Evolutionary conservation across 2,888 invertebrate genomes (phyloP).

Genomic region (Brachyptera risi): DNA sequence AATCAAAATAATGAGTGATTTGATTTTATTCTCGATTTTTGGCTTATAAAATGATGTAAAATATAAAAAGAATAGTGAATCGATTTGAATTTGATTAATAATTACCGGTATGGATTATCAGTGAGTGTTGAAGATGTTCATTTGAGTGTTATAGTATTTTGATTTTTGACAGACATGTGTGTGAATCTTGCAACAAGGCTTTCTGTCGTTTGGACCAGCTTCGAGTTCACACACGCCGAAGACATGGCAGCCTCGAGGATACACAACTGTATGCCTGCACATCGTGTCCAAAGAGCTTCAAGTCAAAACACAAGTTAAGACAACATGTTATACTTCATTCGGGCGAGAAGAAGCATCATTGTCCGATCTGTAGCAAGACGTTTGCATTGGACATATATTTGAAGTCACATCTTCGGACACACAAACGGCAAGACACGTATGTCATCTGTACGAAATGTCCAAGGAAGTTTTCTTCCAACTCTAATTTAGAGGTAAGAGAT

Average conservation of each 20-base stretch:
- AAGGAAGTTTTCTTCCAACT: conserved; percentile 31
- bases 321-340: conserved; percentile 28
- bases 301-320: conserved; percentile 22
- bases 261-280: conserved; percentile 13
- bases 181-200: conserved; percentile 27
- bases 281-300: conserved; percentile 26
- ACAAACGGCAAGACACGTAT: conserved; percentile 31
- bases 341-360: conserved; percentile 28
- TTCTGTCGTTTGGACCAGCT: conserved; percentile 28
- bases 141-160: too few species aligned
- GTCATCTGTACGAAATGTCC: conserved; percentile 33
- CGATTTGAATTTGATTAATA: too few species aligned
- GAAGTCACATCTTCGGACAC: conserved; percentile 32
- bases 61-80: too few species aligned
- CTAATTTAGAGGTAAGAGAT: conserved; percentile 31
- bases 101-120: too few species aligned
- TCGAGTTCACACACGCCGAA: conserved; percentile 12
- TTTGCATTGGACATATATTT: conserved; percentile 33
- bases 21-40: too few species aligned
- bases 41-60: too few species aligned
- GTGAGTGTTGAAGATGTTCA: too few species aligned
- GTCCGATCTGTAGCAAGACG: conserved; percentile 30
- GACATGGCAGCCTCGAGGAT: not conserved
- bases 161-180: conserved; percentile 20
- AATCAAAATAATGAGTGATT: too few species aligned